A percentile compares a stretch with the other conserved stretches of the same genome.
Conservation (phyloP, 2,888 invertebrate genomes). For the Rhorus exstirpatorius region DNA sequence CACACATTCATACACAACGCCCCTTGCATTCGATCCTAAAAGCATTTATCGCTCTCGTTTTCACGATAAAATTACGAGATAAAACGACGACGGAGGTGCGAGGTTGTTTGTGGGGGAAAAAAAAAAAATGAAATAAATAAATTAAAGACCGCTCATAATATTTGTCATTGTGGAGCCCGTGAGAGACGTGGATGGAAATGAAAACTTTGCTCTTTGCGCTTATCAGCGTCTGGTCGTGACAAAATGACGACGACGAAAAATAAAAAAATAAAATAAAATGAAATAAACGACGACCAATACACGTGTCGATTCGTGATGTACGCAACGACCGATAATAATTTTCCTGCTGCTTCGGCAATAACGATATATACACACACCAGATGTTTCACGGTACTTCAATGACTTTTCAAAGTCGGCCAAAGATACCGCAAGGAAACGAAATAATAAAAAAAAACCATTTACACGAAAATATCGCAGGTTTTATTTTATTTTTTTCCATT, state of each 20-base stretch:
- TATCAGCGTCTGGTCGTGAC: conserved; percentile 21
- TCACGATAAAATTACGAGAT: neutral
- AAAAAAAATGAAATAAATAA: conserved; percentile 10
- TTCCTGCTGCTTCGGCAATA: neutral
- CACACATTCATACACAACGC: neutral
- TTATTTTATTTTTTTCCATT: neutral
- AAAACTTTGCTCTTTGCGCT: neutral
- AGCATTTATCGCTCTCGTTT: neutral
- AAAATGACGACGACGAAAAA: conserved; percentile 12
- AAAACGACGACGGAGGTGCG: conserved; percentile 9
- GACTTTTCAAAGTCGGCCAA: too few species aligned
- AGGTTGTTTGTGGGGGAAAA: conserved; percentile 2
- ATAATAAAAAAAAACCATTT: too few species aligned
- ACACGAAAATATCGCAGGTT: too few species aligned
- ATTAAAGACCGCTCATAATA: neutral
- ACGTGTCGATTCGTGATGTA: conserved; percentile 38
- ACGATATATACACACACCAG: too few species aligned
- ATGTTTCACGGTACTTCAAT: too few species aligned
- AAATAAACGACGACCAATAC: neutral
- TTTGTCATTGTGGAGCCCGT: neutral
- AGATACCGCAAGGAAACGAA: too few species aligned
- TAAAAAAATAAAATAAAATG: too few species aligned
- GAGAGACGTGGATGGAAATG: neutral
- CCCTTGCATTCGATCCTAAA: neutral
- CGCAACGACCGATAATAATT: conserved; percentile 15